Evolutionary conservation across 2,888 invertebrate species (phyloP).

Genomic region (Cantharis flavilabris): DNA sequence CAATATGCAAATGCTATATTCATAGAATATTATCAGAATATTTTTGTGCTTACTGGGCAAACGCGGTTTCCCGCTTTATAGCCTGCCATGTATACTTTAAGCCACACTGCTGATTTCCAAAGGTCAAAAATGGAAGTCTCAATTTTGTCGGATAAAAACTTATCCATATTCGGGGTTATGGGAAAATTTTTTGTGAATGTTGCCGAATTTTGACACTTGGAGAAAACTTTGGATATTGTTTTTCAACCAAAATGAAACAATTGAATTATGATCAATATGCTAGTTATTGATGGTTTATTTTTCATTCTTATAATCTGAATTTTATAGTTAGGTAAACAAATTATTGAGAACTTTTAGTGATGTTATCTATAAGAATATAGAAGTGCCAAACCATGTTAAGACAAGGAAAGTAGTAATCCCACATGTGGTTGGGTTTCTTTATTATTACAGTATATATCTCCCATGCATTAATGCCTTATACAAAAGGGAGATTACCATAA

Average conservation of each 20-base stretch:
- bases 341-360: background rate
- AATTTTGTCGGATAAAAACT: too few species aligned
- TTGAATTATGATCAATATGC: too few species aligned
- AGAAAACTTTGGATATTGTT: background rate
- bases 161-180: too few species aligned
- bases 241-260: background rate
- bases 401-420: background rate
- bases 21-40: too few species aligned
- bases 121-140: background rate
- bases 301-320: background rate
- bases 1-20: too few species aligned
- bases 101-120: background rate
- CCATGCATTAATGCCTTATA: background rate
- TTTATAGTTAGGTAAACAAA: background rate
- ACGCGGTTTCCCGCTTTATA: background rate
- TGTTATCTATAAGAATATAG: background rate
- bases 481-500: background rate
- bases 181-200: too few species aligned
- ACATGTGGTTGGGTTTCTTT: background rate
- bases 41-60: too few species aligned
- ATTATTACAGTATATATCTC: background rate
- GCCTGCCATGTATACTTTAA: background rate
- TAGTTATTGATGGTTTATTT: too few species aligned
- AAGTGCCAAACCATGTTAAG: background rate
- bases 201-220: too few species aligned